Evolutionary conservation across 92 coral and sea anemone species (phyloP).

Genomic region (Phenganax marumi): DNA sequence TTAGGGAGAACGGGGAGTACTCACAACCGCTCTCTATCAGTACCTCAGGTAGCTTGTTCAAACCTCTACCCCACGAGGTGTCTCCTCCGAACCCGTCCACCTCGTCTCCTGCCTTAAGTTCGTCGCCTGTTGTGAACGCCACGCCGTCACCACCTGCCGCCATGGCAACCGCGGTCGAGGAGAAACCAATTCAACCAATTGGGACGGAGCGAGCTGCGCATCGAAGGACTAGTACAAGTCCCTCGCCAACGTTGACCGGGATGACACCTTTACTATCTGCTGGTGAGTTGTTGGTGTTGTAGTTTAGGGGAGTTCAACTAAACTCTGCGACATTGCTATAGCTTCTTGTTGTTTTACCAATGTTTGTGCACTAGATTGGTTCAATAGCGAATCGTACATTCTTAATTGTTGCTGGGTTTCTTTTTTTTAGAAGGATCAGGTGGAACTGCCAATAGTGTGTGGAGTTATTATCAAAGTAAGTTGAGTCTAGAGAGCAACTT

Average conservation of each 20-base stretch:
- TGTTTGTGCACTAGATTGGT: neutral
- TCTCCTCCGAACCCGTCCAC: slow-evolving; percentile 84
- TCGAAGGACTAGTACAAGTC: slow-evolving; percentile 88
- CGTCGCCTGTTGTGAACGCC: slow-evolving; percentile 78
- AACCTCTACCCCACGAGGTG: slow-evolving; percentile 84
- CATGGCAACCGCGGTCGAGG: slow-evolving; percentile 65
- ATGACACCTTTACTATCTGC: slow-evolving; percentile 82
- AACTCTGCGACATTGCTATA: neutral
- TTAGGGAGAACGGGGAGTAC: slow-evolving; percentile 61
- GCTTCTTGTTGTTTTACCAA: neutral
- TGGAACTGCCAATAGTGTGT: slow-evolving; percentile 27
- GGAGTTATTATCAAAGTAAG: slow-evolving; percentile 45
- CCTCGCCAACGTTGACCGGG: slow-evolving; percentile 92
- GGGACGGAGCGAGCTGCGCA: slow-evolving; percentile 92
- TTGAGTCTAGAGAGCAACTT: neutral
- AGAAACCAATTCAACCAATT: slow-evolving; percentile 75
- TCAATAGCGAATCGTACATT: neutral
- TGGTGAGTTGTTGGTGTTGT: slow-evolving; percentile 46
- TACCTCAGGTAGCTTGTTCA: slow-evolving; percentile 93
- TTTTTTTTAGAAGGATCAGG: slow-evolving; percentile 25
- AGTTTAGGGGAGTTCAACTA: too few relatives aligned
- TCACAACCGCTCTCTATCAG: slow-evolving; percentile 87
- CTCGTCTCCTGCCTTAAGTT: slow-evolving; percentile 83
- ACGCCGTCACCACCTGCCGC: slow-evolving; percentile 93
- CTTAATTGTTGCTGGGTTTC: neutral